phyloP scores from a whole-genome alignment of 2,113 vertebrate genomes.

The Cynoglossus semilaevis region DNA sequence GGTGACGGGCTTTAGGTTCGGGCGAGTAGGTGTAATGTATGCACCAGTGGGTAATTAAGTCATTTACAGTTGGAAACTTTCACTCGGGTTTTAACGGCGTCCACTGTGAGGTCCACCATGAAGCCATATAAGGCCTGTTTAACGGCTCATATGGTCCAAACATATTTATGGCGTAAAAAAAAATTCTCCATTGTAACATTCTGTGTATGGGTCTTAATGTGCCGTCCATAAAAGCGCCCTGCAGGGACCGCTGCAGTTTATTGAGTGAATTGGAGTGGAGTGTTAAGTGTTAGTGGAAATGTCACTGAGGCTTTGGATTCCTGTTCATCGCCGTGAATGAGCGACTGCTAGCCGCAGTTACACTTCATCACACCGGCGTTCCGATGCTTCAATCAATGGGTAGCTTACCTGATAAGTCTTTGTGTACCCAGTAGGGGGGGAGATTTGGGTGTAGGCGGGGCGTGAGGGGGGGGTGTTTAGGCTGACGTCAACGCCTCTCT shows the following conservation, averaged over 20 bases:
- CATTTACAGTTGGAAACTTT: background rate
- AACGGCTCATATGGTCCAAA: background rate
- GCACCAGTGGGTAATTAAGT: no score
- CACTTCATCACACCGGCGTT: slow-evolving; percentile 52
- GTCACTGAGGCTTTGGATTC: slow-evolving; percentile 52
- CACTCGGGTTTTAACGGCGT: background rate
- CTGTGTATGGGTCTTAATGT: background rate
- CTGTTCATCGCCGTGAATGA: slow-evolving; percentile 47
- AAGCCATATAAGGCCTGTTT: background rate
- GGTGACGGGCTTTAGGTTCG: slow-evolving; percentile 41
- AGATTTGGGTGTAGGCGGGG: slow-evolving; percentile 2
- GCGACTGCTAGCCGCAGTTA: slow-evolving; percentile 29
- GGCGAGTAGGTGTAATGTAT: slow-evolving; percentile 11
- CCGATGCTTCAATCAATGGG: slow-evolving; percentile 55
- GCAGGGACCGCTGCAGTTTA: slow-evolving; percentile 33
- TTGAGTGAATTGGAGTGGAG: slow-evolving; percentile 48
- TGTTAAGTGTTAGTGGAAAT: slow-evolving; percentile 50
- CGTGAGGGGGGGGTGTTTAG: background rate
- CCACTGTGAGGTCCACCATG: background rate
- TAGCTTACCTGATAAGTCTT: slow-evolving; percentile 28
- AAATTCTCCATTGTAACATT: background rate
- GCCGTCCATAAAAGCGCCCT: slow-evolving; percentile 19
- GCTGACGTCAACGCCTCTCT: slow-evolving; percentile 15
- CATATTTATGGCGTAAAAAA: background rate
- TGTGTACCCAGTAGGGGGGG: slow-evolving; percentile 3